These are phyloP conservation scores for Strigamia transsilvanica DNA, from an alignment of 2,888 invertebrate genomes.

Conservation along the genomic window DNA sequence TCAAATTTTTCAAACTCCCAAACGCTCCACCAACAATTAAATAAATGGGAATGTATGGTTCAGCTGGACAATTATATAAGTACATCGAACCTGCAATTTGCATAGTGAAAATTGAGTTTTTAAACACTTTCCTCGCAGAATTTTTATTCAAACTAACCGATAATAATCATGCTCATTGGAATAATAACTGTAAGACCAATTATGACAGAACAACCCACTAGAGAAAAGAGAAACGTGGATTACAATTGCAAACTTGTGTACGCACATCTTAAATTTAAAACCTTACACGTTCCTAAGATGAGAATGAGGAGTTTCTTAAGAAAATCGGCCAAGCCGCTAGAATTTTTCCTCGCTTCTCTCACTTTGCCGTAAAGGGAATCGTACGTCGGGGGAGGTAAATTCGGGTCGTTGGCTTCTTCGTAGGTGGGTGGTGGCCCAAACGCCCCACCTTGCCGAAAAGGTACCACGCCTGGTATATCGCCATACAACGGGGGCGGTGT, in stretches of 20 bases:
- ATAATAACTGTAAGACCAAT: constrained; percentile 72
- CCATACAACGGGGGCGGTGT: constrained; percentile 57
- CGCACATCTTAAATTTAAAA: background rate
- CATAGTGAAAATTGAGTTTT: background rate
- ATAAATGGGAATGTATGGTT: constrained; percentile 75
- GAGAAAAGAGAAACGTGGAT: constrained; percentile 59
- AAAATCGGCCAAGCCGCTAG: constrained; percentile 71
- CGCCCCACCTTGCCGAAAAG: constrained; percentile 57
- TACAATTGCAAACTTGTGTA: too few species aligned
- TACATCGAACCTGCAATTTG: constrained; percentile 68
- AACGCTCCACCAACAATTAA: constrained; percentile 74
- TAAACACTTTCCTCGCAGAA: background rate
- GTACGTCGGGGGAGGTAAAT: constrained; percentile 74
- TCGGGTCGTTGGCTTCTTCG: constrained; percentile 71
- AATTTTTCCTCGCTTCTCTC: constrained; percentile 70
- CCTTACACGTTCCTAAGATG: constrained; percentile 72
- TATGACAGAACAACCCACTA: constrained; percentile 74
- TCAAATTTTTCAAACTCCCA: constrained; percentile 72
- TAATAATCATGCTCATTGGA: constrained; percentile 75
- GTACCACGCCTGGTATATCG: constrained; percentile 59
- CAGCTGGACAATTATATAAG: constrained; percentile 73
- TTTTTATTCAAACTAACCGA: constrained; percentile 65
- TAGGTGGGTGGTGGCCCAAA: constrained; percentile 71
- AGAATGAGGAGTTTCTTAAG: constrained; percentile 71
- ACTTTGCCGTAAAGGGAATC: constrained; percentile 74